These are phyloP conservation scores for Pyrgilauda ruficollis DNA, from an alignment of 2,113 vertebrate species.

Conservation along the genomic window DNA sequence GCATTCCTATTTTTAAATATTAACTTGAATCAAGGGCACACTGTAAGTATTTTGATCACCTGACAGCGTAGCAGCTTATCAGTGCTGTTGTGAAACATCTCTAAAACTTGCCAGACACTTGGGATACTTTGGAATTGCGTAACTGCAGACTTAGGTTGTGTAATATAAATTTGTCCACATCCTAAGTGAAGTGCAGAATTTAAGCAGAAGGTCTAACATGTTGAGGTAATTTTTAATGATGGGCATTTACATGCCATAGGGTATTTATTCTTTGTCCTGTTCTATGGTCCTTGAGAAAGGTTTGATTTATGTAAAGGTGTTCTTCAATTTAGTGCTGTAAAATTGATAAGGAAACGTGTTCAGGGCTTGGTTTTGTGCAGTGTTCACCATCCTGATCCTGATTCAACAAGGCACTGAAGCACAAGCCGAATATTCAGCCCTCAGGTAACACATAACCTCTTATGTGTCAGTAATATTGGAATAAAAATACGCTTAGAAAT, in stretches of 20 bases:
- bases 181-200: not conserved
- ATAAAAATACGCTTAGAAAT: not conserved
- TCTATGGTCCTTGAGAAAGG: not conserved
- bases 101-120: not conserved
- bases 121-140: not conserved
- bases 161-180: not conserved
- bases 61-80: not conserved
- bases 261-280: not conserved
- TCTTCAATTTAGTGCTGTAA: not conserved
- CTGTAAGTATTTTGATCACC: slow-evolving; percentile 11
- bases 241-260: not conserved
- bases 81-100: not conserved
- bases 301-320: not conserved
- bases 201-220: not conserved
- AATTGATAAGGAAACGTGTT: not conserved
- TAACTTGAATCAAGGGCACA: slow-evolving; percentile 44
- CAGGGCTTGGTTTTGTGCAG: not conserved
- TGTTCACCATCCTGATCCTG: not conserved
- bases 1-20: slow-evolving; percentile 22
- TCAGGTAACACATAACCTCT: slow-evolving; percentile 20
- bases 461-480: not conserved
- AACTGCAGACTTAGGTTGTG: not conserved
- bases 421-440: not conserved
- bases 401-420: not conserved
- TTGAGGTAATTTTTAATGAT: not conserved